Evolutionary conservation across 2,113 vertebrate genomes (phyloP).

Genomic region (Menidia beryllina): DNA sequence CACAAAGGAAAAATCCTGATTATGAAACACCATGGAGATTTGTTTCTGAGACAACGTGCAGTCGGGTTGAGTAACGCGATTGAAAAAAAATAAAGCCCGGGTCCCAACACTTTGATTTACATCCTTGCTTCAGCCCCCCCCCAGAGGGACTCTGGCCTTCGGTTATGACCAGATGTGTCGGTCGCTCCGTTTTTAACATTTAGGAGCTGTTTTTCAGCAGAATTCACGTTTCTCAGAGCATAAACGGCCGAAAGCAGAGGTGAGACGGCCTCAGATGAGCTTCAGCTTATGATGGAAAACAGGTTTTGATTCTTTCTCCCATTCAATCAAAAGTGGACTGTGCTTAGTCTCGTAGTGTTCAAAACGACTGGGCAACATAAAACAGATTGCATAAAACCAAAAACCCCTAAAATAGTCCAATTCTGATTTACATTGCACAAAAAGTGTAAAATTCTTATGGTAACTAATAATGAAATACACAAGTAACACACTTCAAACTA

Average conservation of each 20-base stretch:
- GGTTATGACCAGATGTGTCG: constrained; percentile 22
- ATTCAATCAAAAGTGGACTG: background rate
- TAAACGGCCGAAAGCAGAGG: background rate
- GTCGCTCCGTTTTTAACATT: background rate
- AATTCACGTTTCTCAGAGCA: background rate
- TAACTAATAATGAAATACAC: background rate
- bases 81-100: constrained; percentile 2
- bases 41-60: background rate
- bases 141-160: background rate
- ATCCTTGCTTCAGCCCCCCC: constrained; percentile 3
- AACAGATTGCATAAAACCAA: background rate
- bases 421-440: background rate
- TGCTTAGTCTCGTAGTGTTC: constrained; percentile 19
- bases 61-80: background rate
- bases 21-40: constrained; percentile 1
- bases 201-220: background rate
- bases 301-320: background rate
- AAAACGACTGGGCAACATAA: background rate
- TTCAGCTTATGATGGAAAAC: background rate
- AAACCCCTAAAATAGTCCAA: background rate
- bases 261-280: background rate
- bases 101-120: background rate
- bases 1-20: background rate
- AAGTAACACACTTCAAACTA: background rate
- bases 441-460: background rate